phyloP scores from a whole-genome alignment of 2,797 vertebrate species.

The Lates japonicus region DNA sequence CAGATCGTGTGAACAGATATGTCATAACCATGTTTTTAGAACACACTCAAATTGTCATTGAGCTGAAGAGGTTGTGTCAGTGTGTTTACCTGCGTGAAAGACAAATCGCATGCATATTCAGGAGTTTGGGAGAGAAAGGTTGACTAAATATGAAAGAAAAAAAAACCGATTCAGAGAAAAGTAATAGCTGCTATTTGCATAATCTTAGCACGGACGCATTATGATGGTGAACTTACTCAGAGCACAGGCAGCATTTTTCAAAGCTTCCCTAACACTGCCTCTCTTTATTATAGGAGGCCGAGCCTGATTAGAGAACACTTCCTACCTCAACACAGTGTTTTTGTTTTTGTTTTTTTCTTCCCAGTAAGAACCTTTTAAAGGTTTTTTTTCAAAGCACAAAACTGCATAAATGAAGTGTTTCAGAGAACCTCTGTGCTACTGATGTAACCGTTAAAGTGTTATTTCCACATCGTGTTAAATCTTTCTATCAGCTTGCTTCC shows the following conservation, averaged over 20 bases:
- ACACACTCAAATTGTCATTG: slow-evolving; percentile 8
- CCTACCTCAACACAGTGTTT: slow-evolving; percentile 24
- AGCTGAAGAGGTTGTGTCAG: slow-evolving; percentile 43
- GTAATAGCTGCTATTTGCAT: slow-evolving; percentile 43
- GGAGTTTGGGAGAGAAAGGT: slow-evolving; percentile 21
- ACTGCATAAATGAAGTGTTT: slow-evolving; percentile 64
- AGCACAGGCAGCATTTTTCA: slow-evolving; percentile 42
- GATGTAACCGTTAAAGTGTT: slow-evolving; percentile 61
- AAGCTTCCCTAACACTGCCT: slow-evolving; percentile 53
- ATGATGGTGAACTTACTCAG: slow-evolving; percentile 20
- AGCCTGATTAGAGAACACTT: slow-evolving; percentile 58
- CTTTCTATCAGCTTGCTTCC: slow-evolving; percentile 45
- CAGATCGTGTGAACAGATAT: slow-evolving; percentile 6
- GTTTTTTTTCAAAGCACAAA: slow-evolving; percentile 53
- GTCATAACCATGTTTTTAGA: slow-evolving; percentile 17
- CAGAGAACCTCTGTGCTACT: slow-evolving; percentile 47
- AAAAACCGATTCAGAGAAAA: slow-evolving; percentile 18
- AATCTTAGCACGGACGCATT: slow-evolving; percentile 22
- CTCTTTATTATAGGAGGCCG: slow-evolving; percentile 20
- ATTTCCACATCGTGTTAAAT: slow-evolving; percentile 62
- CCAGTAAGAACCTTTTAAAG: slow-evolving; percentile 49
- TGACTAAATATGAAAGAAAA: slow-evolving; percentile 5
- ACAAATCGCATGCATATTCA: slow-evolving; percentile 74
- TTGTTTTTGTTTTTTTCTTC: slow-evolving; percentile 31
- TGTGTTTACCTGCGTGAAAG: slow-evolving; percentile 55